Evolutionary conservation across 2,797 vertebrate species (phyloP), one percentile per base, ranked within the genome.

Genomic region (Eurystomus glaucurus): DNA sequence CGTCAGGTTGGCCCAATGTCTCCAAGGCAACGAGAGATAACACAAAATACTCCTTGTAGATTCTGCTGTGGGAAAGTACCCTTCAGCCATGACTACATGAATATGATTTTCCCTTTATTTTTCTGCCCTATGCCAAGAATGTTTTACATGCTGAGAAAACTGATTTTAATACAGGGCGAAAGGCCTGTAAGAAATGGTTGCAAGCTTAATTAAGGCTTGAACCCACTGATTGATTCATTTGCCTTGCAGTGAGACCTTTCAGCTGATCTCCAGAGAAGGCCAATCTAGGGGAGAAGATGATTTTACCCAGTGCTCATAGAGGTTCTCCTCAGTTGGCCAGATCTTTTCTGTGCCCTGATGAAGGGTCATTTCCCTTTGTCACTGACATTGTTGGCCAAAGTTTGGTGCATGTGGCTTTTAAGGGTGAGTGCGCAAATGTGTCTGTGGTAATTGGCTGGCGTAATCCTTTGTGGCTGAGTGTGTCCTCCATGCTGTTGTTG

Each of bases 381-480:
- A 3, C 15, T 85, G 74, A 45, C 13, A 5, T n/a, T 82, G 60
- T 82, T 76, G 77, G 72, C 62, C 85, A 64, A 46, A 46, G 77
- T 65, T 93, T 62, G 58, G 74, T 50, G 48, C 5, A 3, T 85
- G 72, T 89, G 84, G 61, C 88, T 95, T 94, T 88, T 54, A 62
- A 61, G 90, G 82, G 79, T 90, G 79, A 95, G 64, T 31, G 1
- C 65, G 66, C 77, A 93, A 41, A 91, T 50, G 88, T 81, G 66
- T 70, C 88, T 96, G 62, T 91, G 93, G 94, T 77, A 52, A 95
- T 93, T 52, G 52, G 88, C 69, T 95, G 91, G 82, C 18, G 3
- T 82, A 45, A 90, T 94, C 90, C 87, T 97, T 94, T 96, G 94
- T 96, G 95, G 83, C 90, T 61, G 35, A 76, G 58, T 54, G 9